A percentile compares a stretch with the other conserved stretches of the same genome.
Evolutionary conservation across 1,140 invertebrate species (phyloP).

Genomic region (Trypoxylus dichotomus): DNA sequence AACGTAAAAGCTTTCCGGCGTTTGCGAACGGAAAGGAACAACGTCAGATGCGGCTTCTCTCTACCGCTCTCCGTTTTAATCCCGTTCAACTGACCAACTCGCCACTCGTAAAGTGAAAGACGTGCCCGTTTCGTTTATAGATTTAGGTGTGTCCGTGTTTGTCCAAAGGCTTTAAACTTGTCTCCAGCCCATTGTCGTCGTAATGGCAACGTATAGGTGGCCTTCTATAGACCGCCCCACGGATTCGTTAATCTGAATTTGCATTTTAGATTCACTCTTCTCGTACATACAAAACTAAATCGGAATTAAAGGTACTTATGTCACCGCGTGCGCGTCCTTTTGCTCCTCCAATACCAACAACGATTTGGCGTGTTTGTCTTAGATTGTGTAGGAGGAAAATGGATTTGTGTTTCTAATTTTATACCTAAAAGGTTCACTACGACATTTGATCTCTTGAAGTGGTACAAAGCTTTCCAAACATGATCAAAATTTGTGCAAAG

Average conservation of each 20-base stretch:
- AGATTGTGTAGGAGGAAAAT: not conserved
- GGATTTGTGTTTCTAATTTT: slow-evolving; percentile 35
- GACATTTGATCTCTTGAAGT: too few relatives aligned
- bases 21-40: not conserved
- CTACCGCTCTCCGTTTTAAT: not conserved
- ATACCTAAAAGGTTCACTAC: not conserved
- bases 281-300: slow-evolving; percentile 35
- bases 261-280: slow-evolving; percentile 51
- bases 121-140: slow-evolving; percentile 46
- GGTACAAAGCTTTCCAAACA: too few relatives aligned
- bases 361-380: slow-evolving; percentile 35
- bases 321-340: slow-evolving; percentile 31
- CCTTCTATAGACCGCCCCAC: slow-evolving; percentile 8
- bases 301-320: slow-evolving; percentile 51
- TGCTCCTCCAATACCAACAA: not conserved
- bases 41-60: not conserved
- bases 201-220: not conserved
- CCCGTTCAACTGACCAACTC: not conserved
- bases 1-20: too few relatives aligned
- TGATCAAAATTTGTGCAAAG: too few relatives aligned
- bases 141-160: slow-evolving; percentile 55
- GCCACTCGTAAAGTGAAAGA: not conserved
- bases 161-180: slow-evolving; percentile 53
- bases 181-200: slow-evolving; percentile 23
- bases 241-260: slow-evolving; percentile 47